Evolutionary conservation across 2,113 vertebrate genomes (phyloP), one percentile per base, ranked within the genome.

Genomic region (Haliaeetus leucogaster): DNA sequence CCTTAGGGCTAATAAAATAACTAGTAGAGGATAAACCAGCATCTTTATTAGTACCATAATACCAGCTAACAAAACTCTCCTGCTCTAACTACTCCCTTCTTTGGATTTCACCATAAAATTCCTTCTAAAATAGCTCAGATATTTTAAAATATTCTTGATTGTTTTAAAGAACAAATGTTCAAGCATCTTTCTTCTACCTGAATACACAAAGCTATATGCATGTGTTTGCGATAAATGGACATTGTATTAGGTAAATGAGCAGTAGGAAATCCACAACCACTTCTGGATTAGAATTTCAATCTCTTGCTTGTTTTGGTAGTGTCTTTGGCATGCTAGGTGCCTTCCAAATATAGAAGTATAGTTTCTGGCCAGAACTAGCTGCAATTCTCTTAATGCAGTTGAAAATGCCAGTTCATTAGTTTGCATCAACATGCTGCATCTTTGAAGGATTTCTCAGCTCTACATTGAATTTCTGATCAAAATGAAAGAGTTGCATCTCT

Each of bases 401-500:
- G 74, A 94, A 94, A 96, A 86, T 82, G 36, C 45, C 66, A 85
- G 87, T 95, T 97, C 90, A 93, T 96, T 97, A 96, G 82, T 94
- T 96, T 95, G 90, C 90, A 90, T 91, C 88, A 96, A 95, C 78
- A 62, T 82, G 82, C 90, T 95, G 73, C 48, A 92, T 88, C 84
- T 96, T 93, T 9, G 82, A 96, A 96, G 82, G 79, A 90, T 95
- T 97, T 96, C 82, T 93, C 68, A 67, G 88, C 82, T 97, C 55
- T 59, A 67, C 88, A 90, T 83, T 93, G 95, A 97, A 95, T 96
- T 97, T 96, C 85, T 94, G 74, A 71, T 96, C 67, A 73, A 92
- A 96, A 95, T 96, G 90, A 93, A 50, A 90, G 87, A 96, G 66
- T 90, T 95, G 96, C 93, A 90, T 92, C 89, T 95, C 90, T 96